Percentiles rank a stretch among this genome's conserved stretches.
Evolutionary conservation across 2,888 invertebrate species (phyloP).

Genomic region (Tridacna crocea): DNA sequence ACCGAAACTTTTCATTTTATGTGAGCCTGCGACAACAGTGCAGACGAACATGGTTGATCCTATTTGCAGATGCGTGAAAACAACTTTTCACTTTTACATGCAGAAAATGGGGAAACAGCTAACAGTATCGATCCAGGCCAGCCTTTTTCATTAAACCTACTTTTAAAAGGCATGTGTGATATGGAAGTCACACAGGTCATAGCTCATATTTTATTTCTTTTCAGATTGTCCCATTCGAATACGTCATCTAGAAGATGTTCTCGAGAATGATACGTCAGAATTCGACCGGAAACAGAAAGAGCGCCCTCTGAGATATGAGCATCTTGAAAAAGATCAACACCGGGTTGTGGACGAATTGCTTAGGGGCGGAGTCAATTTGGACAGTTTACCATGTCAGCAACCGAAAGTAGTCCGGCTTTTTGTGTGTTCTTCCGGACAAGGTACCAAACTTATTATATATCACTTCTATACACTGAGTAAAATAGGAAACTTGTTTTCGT

Average conservation of each 20-base stretch:
- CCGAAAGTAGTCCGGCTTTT: slow-evolving; percentile 98
- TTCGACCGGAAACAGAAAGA: slow-evolving; percentile 55
- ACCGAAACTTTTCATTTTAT: too few species aligned
- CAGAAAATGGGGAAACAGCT: too few species aligned
- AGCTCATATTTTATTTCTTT: background rate
- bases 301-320: slow-evolving; percentile 62
- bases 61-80: too few species aligned
- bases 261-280: slow-evolving; percentile 54
- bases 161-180: too few species aligned
- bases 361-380: slow-evolving; percentile 80
- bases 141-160: too few species aligned
- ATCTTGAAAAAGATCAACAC: slow-evolving; percentile 61
- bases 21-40: too few species aligned
- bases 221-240: slow-evolving; percentile 60
- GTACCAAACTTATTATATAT: slow-evolving; percentile 84
- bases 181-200: too few species aligned
- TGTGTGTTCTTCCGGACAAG: slow-evolving; percentile 98
- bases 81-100: too few species aligned
- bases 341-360: slow-evolving; percentile 64
- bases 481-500: too few species aligned
- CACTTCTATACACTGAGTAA: too few species aligned
- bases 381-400: slow-evolving; percentile 95
- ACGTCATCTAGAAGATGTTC: slow-evolving; percentile 69
- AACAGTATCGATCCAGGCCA: too few species aligned
- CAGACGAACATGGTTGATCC: too few species aligned